These are phyloP conservation scores for Actinostola sp. DNA, from an alignment of 92 coral and sea anemone genomes.

Conservation along the genomic window DNA sequence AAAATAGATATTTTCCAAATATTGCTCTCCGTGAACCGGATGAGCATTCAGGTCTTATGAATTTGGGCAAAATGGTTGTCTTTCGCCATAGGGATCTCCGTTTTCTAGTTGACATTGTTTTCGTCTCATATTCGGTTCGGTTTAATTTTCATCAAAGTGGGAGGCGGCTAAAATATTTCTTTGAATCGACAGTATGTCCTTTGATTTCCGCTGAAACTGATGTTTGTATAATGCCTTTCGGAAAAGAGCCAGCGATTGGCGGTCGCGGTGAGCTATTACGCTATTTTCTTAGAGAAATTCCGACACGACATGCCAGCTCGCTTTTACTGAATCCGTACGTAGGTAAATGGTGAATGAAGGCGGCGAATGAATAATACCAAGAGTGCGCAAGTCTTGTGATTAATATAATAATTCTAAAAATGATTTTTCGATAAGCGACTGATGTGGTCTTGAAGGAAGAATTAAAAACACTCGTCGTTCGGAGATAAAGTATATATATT, in stretches of 20 bases:
- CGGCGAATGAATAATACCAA: not conserved
- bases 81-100: not conserved
- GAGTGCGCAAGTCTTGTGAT: not conserved
- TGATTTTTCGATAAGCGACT: not conserved
- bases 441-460: not conserved
- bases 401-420: constrained; percentile 10
- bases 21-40: not conserved
- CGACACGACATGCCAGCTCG: constrained; percentile 26
- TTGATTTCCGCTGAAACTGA: constrained; percentile 34
- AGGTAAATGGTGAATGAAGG: constrained; percentile 5
- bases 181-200: constrained; percentile 20
- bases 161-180: constrained; percentile 20
- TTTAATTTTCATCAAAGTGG: constrained; percentile 16
- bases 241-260: constrained; percentile 34
- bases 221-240: constrained; percentile 41
- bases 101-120: not conserved
- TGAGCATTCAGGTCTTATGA: not conserved
- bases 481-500: constrained; percentile 5
- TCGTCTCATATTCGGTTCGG: constrained; percentile 3
- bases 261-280: constrained; percentile 18
- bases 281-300: constrained; percentile 30
- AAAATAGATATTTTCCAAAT: not conserved
- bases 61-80: not conserved
- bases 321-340: not conserved
- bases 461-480: not conserved